Percentiles rank a stretch among this genome's conserved stretches.
Evolutionary conservation across 2,797 vertebrate species (phyloP).

Genomic region (Petrocephalus sullivani): DNA sequence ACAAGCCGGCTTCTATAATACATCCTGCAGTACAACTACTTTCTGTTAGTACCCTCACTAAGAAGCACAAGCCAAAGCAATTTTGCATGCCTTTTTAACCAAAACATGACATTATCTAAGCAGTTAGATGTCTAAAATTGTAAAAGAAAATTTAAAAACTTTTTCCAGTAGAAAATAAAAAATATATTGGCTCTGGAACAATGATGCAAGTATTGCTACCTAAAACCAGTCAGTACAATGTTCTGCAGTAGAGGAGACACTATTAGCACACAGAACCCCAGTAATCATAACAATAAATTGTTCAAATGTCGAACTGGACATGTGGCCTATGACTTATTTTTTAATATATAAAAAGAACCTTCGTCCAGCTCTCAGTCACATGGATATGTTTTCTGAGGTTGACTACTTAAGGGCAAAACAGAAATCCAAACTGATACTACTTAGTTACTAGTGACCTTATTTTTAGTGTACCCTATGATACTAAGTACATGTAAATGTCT

Average conservation of each 20-base stretch:
- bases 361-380: not conserved
- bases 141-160: not conserved
- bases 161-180: conserved; percentile 14
- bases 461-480: not conserved
- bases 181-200: conserved; percentile 2
- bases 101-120: conserved; percentile 49
- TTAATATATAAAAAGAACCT: not conserved
- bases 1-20: conserved; percentile 23
- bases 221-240: not conserved
- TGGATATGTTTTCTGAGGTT: not conserved
- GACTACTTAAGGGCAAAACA: not conserved
- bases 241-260: not conserved
- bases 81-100: conserved; percentile 21
- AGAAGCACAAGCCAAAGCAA: conserved; percentile 18
- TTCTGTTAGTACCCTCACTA: conserved; percentile 34
- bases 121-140: conserved; percentile 31
- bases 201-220: not conserved
- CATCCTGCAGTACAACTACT: conserved; percentile 11
- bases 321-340: not conserved
- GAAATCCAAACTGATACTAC: not conserved
- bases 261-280: not conserved
- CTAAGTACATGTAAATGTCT: not conserved
- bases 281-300: not conserved
- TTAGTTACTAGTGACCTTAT: not conserved
- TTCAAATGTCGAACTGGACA: not conserved